phyloP scores from a whole-genome alignment of 2,888 invertebrate genomes.

The Pachydiplax longipennis region DNA sequence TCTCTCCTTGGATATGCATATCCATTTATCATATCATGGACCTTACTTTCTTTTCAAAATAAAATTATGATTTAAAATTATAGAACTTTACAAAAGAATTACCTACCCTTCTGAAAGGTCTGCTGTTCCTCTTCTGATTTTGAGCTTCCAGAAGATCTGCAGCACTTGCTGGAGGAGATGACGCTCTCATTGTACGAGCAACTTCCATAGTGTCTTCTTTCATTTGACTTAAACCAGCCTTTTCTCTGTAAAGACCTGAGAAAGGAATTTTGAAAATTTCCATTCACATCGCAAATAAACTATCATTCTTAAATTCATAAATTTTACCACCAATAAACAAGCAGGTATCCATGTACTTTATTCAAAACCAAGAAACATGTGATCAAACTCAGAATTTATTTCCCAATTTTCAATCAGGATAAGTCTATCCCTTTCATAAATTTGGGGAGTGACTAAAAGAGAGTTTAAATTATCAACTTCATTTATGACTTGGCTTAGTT shows the following conservation, averaged over 20 bases:
- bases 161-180: slow-evolving; percentile 93
- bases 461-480: too few species aligned
- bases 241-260: slow-evolving; percentile 59
- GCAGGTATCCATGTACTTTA: too few species aligned
- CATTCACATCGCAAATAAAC: background rate
- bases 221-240: slow-evolving; percentile 75
- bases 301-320: too few species aligned
- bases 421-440: too few species aligned
- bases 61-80: too few species aligned
- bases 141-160: slow-evolving; percentile 88
- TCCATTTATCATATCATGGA: background rate
- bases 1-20: background rate
- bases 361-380: too few species aligned
- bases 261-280: slow-evolving; percentile 15
- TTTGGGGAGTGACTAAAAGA: too few species aligned
- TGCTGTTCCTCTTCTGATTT: slow-evolving; percentile 74
- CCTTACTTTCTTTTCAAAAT: too few species aligned
- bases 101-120: slow-evolving; percentile 72
- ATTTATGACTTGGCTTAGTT: too few species aligned
- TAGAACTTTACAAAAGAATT: background rate
- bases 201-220: slow-evolving; percentile 95
- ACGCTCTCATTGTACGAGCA: slow-evolving; percentile 92
- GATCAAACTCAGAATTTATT: too few species aligned
- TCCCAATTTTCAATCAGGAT: too few species aligned
- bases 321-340: too few species aligned